Conservation (phyloP, 2,888 invertebrate genomes). For the Phasia obesa region DNA sequence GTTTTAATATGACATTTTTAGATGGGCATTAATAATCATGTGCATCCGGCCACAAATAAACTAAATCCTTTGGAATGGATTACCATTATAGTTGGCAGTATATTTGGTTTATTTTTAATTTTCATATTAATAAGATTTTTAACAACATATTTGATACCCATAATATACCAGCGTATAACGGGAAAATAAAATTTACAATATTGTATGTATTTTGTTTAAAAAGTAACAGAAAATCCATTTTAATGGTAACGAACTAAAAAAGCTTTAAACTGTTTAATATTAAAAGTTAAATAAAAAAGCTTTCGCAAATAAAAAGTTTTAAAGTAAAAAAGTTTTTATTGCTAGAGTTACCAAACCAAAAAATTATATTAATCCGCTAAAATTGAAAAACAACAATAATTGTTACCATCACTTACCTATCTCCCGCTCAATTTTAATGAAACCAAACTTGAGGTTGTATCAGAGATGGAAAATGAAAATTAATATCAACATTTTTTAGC, state of each 20-base stretch:
- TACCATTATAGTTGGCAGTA: slow-evolving; percentile 78
- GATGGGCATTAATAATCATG: slow-evolving; percentile 81
- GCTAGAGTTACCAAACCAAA: neutral
- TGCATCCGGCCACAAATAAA: slow-evolving; percentile 78
- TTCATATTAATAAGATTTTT: slow-evolving; percentile 79
- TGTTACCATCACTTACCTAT: neutral
- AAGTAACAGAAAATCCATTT: neutral
- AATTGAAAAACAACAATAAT: neutral
- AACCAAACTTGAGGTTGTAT: too few species aligned
- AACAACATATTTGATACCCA: slow-evolving; percentile 76
- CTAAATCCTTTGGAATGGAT: slow-evolving; percentile 81
- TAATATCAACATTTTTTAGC: too few species aligned
- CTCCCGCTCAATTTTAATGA: too few species aligned
- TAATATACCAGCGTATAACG: slow-evolving; percentile 77
- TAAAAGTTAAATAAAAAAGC: slow-evolving; percentile 1
- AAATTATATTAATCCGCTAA: neutral
- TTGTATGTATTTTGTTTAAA: neutral
- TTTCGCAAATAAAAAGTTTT: slow-evolving; percentile 1
- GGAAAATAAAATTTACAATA: slow-evolving; percentile 42
- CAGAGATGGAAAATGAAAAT: too few species aligned
- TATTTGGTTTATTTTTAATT: slow-evolving; percentile 79
- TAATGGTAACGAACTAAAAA: neutral
- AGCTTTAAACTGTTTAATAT: neutral
- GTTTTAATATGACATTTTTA: slow-evolving; percentile 61
- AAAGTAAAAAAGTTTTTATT: neutral